These are phyloP conservation scores for Vanessa cardui DNA, from an alignment of 2,888 invertebrate genomes.

Conservation along the genomic window DNA sequence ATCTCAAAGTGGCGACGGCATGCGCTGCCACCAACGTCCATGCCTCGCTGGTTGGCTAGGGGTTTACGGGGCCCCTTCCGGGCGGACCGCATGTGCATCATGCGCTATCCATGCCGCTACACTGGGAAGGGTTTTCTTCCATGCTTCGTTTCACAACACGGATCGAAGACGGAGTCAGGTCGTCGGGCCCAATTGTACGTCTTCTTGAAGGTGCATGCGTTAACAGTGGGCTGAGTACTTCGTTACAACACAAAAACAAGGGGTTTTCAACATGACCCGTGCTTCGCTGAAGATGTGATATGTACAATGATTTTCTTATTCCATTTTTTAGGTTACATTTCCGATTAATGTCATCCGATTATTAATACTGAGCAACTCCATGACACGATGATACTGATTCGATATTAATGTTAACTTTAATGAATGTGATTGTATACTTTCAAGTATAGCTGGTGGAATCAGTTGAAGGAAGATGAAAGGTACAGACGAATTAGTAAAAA, in stretches of 20 bases:
- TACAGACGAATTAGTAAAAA: conserved; percentile 75
- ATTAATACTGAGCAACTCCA: not conserved
- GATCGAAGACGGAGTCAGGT: conserved; percentile 21
- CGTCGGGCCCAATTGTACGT: conserved; percentile 31
- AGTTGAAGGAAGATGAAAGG: conserved; percentile 57
- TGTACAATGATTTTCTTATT: conserved; percentile 47
- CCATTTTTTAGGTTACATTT: conserved; percentile 17
- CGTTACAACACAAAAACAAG: conserved; percentile 58
- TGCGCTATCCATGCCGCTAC: conserved; percentile 55
- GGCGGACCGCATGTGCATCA: conserved; percentile 40
- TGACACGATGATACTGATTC: conserved; percentile 5
- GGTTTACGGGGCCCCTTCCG: conserved; percentile 21
- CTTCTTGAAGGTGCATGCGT: conserved; percentile 46
- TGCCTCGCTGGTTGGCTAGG: conserved; percentile 37
- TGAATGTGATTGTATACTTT: conserved; percentile 21
- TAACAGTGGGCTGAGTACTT: conserved; percentile 43
- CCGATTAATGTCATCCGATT: conserved; percentile 2
- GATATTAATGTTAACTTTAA: conserved; percentile 10
- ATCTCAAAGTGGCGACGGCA: conserved; percentile 32
- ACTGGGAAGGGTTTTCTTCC: conserved; percentile 29
- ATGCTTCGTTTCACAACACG: conserved; percentile 32
- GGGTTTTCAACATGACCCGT: conserved; percentile 62
- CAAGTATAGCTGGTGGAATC: conserved; percentile 78
- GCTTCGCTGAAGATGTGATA: conserved; percentile 55
- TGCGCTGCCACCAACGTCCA: conserved; percentile 34